phyloP scores from a whole-genome alignment of 2,797 vertebrate genomes.

The Epinephelus awoara region DNA sequence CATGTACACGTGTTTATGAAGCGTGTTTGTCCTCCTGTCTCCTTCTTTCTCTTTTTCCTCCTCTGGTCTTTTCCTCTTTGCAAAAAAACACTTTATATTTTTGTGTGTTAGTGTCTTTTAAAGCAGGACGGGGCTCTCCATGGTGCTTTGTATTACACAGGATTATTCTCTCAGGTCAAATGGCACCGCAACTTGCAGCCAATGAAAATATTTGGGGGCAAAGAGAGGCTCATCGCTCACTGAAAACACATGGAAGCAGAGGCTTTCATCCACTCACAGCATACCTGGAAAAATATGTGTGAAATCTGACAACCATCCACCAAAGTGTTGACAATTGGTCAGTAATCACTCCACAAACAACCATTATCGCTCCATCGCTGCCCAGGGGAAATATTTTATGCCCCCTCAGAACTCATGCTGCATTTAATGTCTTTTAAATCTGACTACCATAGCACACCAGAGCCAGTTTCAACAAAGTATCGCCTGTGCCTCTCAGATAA shows the following conservation, averaged over 20 bases:
- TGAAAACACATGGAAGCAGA: constrained; percentile 35
- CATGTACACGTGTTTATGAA: constrained; percentile 50
- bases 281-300: constrained; percentile 59
- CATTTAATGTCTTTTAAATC: constrained; percentile 48
- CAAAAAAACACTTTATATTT: not conserved
- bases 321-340: constrained; percentile 63
- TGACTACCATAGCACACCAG: not conserved
- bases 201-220: constrained; percentile 66
- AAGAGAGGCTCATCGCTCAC: constrained; percentile 50
- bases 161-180: constrained; percentile 41
- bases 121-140: not conserved
- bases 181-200: constrained; percentile 42
- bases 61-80: not conserved
- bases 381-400: constrained; percentile 32
- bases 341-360: constrained; percentile 53
- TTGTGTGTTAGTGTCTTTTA: not conserved
- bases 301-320: constrained; percentile 40
- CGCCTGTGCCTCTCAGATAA: constrained; percentile 48
- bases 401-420: constrained; percentile 20
- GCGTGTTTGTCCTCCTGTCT: constrained; percentile 23
- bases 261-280: constrained; percentile 25
- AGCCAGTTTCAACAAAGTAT: constrained; percentile 53
- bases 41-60: constrained; percentile 4
- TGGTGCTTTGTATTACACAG: constrained; percentile 10
- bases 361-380: constrained; percentile 25